Conservation (phyloP, 2,113 vertebrate species). For the Ochotona curzoniae region DNA sequence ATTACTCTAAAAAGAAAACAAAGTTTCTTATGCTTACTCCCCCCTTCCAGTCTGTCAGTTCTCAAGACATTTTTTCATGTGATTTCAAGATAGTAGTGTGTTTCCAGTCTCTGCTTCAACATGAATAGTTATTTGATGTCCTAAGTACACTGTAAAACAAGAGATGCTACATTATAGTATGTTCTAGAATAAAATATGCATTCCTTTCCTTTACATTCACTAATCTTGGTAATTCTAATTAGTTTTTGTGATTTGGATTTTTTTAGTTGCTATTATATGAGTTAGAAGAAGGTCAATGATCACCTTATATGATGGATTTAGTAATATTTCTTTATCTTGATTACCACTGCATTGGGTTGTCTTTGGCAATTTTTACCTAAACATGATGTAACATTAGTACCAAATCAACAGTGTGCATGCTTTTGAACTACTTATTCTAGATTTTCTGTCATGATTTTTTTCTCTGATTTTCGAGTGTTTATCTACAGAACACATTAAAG, state of each 20-base stretch:
- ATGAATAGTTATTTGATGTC: conserved; percentile 1
- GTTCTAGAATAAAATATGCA: neutral
- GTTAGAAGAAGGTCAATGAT: neutral
- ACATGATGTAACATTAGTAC: neutral
- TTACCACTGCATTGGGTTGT: neutral
- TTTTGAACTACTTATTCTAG: neutral
- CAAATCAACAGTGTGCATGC: neutral
- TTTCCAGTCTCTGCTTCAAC: neutral
- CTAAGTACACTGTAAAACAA: neutral
- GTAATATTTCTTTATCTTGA: neutral
- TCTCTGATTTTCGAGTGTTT: neutral
- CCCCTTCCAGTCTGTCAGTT: neutral
- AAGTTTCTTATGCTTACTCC: conserved; percentile 24
- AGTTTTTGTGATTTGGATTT: neutral
- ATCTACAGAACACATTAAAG: neutral
- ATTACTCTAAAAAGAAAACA: neutral
- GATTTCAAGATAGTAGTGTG: neutral
- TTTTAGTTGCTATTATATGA: neutral
- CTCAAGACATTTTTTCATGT: neutral
- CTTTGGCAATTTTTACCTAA: neutral
- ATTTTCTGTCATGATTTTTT: conserved; percentile 19
- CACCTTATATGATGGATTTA: neutral
- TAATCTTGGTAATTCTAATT: neutral
- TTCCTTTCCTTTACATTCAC: neutral
- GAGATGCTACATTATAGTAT: neutral